Percentiles rank a stretch among this genome's conserved stretches.
Evolutionary conservation across 1,140 invertebrate species (phyloP).

Genomic region (Cydia pomonella): DNA sequence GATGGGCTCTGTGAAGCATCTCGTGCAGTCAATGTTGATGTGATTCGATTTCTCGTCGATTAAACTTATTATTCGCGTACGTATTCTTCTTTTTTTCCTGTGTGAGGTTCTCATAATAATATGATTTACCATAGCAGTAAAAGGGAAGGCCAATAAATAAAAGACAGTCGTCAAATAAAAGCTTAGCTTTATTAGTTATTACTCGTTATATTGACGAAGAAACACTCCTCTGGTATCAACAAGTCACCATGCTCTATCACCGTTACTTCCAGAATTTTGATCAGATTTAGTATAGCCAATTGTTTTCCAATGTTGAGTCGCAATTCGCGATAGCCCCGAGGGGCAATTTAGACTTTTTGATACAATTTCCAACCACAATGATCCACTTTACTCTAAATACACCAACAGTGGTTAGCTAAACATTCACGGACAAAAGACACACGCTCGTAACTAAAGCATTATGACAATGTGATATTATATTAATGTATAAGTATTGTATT

Average conservation of each 20-base stretch:
- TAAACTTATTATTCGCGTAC: no score
- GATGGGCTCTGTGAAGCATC: no score
- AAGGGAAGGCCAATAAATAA: conserved; percentile 58
- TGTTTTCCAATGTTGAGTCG: conserved; percentile 60
- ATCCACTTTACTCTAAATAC: conserved; percentile 75
- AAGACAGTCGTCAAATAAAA: conserved; percentile 78
- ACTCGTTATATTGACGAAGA: conserved; percentile 81
- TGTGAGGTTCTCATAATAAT: no score
- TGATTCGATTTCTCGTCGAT: no score
- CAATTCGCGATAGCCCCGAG: conserved; percentile 46
- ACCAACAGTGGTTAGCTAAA: conserved; percentile 79
- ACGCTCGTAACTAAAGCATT: conserved; percentile 81
- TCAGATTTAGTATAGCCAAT: conserved; percentile 70
- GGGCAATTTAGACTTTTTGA: conserved; percentile 55
- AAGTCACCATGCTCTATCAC: conserved; percentile 68
- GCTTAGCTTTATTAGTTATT: conserved; percentile 83
- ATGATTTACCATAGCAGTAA: not conserved
- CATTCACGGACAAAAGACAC: conserved; percentile 81
- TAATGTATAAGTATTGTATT: conserved; percentile 77
- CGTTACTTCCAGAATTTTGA: conserved; percentile 68
- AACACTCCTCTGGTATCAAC: conserved; percentile 80
- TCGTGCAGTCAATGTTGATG: no score
- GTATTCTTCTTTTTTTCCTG: no score
- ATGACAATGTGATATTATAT: conserved; percentile 81
- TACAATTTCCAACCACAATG: conserved; percentile 66